Evolutionary conservation across 37 sponge, comb jelly and placozoan genomes (phyloP).

Genomic region (Bolinopsis microptera): DNA sequence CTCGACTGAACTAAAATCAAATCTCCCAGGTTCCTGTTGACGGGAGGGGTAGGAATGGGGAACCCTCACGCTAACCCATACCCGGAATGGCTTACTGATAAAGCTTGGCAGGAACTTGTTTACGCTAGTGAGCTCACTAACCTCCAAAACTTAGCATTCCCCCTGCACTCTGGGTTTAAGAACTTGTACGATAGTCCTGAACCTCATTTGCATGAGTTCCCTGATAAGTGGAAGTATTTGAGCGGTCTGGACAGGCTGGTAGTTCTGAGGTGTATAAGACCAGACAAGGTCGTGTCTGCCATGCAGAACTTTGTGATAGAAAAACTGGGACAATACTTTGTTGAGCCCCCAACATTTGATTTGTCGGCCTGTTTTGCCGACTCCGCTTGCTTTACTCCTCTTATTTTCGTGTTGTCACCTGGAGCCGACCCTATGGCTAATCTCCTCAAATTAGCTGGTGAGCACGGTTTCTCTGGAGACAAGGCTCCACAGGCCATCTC

Average conservation of each 20-base stretch:
- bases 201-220: conserved; percentile 60
- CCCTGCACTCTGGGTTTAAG: conserved; percentile 33
- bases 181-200: conserved; percentile 48
- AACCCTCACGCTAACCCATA: conserved; percentile 70
- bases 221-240: conserved; percentile 66
- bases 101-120: conserved; percentile 69
- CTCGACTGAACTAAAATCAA: background rate
- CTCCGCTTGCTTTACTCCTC: conserved; percentile 67
- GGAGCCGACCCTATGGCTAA: conserved; percentile 71
- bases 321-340: conserved; percentile 61
- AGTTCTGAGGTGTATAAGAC: conserved; percentile 69
- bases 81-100: conserved; percentile 72
- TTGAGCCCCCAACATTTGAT: conserved; percentile 71
- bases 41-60: conserved; percentile 67
- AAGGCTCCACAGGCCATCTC: conserved; percentile 66
- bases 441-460: conserved; percentile 69
- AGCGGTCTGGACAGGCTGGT: conserved; percentile 67
- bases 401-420: conserved; percentile 71
- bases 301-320: conserved; percentile 66
- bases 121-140: conserved; percentile 52
- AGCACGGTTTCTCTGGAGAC: conserved; percentile 49
- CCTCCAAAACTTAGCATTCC: conserved; percentile 27
- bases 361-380: conserved; percentile 66
- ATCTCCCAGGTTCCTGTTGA: conserved; percentile 56
- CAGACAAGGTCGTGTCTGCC: conserved; percentile 68